phyloP scores from a whole-genome alignment of 2,113 vertebrate genomes.

The Leptobrachium leishanense region DNA sequence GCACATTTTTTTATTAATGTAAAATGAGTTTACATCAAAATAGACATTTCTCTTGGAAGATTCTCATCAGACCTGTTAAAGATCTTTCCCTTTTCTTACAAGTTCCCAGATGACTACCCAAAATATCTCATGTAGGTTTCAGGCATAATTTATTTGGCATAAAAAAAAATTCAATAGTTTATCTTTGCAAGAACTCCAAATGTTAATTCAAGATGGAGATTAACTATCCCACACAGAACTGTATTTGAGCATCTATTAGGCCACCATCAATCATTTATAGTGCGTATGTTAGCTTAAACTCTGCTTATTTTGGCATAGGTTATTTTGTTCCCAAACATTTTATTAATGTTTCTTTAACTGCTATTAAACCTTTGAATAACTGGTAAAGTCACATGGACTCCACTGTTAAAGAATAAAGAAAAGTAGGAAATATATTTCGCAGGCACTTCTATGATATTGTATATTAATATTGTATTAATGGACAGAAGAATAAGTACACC shows the following conservation, averaged over 20 bases:
- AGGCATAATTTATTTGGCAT: conserved; percentile 38
- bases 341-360: conserved; percentile 11
- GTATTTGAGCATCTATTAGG: conserved; percentile 5
- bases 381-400: background rate
- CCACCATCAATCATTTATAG: conserved; percentile 25
- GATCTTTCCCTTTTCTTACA: background rate
- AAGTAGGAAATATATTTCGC: conserved; percentile 23
- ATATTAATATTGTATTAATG: no score
- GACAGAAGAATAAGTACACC: no score
- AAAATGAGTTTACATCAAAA: background rate
- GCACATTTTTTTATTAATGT: background rate
- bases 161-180: conserved; percentile 19
- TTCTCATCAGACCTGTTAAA: background rate
- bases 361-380: conserved; percentile 8
- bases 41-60: background rate
- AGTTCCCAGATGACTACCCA: conserved; percentile 28
- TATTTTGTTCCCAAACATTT: conserved; percentile 18
- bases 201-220: conserved; percentile 39
- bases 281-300: conserved; percentile 3
- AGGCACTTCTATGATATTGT: background rate
- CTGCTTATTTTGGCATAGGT: conserved; percentile 36
- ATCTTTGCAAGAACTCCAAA: conserved; percentile 34
- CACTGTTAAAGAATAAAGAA: background rate
- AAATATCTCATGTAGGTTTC: conserved; percentile 23
- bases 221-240: conserved; percentile 13